phyloP scores from a whole-genome alignment of 2,113 vertebrate species.

The Struthio camelus region DNA sequence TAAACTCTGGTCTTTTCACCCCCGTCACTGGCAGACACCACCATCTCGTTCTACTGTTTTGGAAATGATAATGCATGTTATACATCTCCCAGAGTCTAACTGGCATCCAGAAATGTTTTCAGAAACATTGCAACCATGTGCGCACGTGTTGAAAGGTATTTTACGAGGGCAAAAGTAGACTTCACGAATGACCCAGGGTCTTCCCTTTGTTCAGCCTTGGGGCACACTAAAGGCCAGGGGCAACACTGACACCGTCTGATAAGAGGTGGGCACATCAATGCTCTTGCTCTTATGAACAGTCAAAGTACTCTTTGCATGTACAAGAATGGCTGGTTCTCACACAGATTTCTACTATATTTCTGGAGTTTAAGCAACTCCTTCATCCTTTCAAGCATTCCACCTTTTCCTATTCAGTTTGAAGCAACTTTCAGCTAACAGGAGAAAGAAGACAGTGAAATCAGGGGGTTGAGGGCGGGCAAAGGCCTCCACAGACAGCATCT shows the following conservation, averaged over 20 bases:
- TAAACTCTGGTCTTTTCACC: not conserved
- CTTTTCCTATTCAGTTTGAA: not conserved
- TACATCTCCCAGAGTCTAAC: not conserved
- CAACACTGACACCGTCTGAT: conserved; percentile 55
- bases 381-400: not conserved
- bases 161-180: not conserved
- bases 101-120: not conserved
- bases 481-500: not conserved
- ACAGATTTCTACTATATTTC: not conserved
- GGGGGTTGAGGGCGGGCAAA: not conserved
- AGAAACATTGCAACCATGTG: not conserved
- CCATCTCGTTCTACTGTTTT: not conserved
- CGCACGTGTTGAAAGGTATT: not conserved
- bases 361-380: not conserved
- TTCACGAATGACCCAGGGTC: not conserved
- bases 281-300: not conserved
- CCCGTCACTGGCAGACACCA: not conserved
- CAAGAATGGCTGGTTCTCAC: not conserved
- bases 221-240: not conserved
- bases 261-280: not conserved
- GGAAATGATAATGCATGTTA: not conserved
- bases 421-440: conserved; percentile 1
- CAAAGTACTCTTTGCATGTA: not conserved
- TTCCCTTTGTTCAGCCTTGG: not conserved
- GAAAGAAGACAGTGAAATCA: not conserved